Conservation (phyloP, 37 sponge, comb jelly and placozoan species). For the Oscarella lobularis region DNA sequence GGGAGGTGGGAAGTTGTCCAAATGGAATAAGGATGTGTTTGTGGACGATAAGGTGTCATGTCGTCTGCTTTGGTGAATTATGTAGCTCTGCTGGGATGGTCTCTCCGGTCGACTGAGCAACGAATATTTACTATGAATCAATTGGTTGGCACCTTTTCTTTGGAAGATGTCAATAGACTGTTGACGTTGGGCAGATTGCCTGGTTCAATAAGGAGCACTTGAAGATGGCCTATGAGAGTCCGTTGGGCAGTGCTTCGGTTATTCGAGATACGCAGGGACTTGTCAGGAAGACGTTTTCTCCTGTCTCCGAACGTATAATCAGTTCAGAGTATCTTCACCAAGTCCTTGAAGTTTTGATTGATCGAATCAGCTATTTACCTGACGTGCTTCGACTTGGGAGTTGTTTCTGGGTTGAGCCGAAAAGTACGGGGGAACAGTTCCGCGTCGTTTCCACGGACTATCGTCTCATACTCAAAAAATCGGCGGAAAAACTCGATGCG, state of each 20-base stretch:
- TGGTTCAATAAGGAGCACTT: no score
- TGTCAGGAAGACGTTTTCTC: no score
- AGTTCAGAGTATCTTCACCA: background rate
- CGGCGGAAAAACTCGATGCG: no score
- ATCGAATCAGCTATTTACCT: background rate
- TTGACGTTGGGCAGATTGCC: background rate
- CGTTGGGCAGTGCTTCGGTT: no score
- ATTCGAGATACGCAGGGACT: no score
- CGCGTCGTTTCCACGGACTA: no score
- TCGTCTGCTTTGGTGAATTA: background rate
- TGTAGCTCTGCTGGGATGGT: background rate
- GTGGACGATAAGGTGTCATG: background rate
- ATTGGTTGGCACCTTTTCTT: background rate
- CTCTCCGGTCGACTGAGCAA: background rate
- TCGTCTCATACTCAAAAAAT: no score
- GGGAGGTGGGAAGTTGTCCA: slow-evolving; percentile 2
- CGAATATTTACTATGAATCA: background rate
- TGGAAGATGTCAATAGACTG: background rate
- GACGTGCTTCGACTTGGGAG: background rate
- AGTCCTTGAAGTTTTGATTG: background rate
- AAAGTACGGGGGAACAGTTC: no score
- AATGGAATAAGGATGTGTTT: background rate
- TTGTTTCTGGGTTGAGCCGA: background rate
- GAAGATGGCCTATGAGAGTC: no score
- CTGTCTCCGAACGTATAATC: no score